These are phyloP conservation scores for Syngnathus floridae DNA, from an alignment of 2,113 vertebrate genomes.

Conservation along the genomic window DNA sequence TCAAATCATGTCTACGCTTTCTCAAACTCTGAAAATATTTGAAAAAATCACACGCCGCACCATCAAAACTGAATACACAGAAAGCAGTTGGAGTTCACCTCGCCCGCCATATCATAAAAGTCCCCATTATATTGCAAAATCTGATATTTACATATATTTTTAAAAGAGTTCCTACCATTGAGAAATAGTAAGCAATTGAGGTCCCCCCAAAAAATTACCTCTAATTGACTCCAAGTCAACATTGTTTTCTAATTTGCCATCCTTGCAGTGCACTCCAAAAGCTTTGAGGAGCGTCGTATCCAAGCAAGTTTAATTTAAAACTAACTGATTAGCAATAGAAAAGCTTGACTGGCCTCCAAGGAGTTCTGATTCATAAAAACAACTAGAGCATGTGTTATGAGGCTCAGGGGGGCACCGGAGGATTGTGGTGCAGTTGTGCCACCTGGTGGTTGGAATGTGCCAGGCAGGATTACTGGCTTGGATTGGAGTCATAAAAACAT, in stretches of 20 bases:
- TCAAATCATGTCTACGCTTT: not conserved
- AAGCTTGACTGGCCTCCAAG: constrained; percentile 10
- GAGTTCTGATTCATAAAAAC: constrained; percentile 32
- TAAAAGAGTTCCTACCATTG: no score
- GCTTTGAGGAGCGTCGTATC: not conserved
- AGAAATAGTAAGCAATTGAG: not conserved
- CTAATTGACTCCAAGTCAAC: not conserved
- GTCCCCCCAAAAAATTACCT: no score
- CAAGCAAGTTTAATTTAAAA: not conserved
- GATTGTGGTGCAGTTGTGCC: constrained; percentile 44
- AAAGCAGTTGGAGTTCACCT: not conserved
- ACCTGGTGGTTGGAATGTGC: constrained; percentile 58
- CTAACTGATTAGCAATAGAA: not conserved
- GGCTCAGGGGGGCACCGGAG: constrained; percentile 15
- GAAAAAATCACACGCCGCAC: not conserved
- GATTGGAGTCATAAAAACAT: not conserved
- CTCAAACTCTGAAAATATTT: not conserved
- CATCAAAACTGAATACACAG: not conserved
- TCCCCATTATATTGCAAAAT: no score
- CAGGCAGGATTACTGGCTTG: constrained; percentile 7
- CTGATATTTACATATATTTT: no score
- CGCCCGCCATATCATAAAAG: no score
- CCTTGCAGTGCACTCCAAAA: constrained; percentile 30
- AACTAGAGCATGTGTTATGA: constrained; percentile 29
- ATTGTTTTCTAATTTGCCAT: constrained; percentile 7